Percentiles rank a stretch among this genome's conserved stretches.
Conservation (phyloP, 2,113 vertebrate species). For the Colossoma macropomum region DNA sequence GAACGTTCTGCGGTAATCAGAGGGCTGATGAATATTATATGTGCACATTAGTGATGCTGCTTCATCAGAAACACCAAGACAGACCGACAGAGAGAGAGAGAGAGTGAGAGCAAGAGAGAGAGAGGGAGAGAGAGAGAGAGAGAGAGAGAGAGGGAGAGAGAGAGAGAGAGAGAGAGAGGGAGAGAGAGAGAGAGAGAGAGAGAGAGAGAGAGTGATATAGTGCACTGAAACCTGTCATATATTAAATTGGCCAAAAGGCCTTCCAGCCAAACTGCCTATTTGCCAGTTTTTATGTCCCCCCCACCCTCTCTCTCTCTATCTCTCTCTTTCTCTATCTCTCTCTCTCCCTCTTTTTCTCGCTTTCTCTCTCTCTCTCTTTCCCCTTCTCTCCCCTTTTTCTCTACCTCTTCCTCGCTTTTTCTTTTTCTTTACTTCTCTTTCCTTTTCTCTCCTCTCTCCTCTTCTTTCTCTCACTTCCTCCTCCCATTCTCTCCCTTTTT, state of each 20-base stretch:
- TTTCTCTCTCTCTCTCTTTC: too few relatives aligned
- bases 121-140: neutral
- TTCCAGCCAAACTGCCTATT: neutral
- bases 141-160: neutral
- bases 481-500: slow-evolving; percentile 24
- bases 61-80: slow-evolving; percentile 33
- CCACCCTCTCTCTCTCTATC: too few relatives aligned
- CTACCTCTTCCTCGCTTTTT: too few relatives aligned
- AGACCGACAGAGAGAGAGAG: neutral
- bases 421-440: too few relatives aligned
- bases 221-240: neutral
- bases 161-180: neutral
- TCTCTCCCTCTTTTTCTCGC: too few relatives aligned
- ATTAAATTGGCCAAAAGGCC: neutral
- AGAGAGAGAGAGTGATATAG: neutral
- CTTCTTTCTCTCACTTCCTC: too few relatives aligned
- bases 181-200: neutral
- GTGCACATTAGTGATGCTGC: slow-evolving; percentile 48
- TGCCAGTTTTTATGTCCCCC: neutral
- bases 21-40: slow-evolving; percentile 50
- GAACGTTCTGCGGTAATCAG: slow-evolving; percentile 41
- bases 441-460: too few relatives aligned
- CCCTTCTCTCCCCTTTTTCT: too few relatives aligned
- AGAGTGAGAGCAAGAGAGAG: slow-evolving; percentile 11
- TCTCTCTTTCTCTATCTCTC: neutral